phyloP scores from a whole-genome alignment of 1,140 invertebrate genomes.

The Drosophila albomicans region DNA sequence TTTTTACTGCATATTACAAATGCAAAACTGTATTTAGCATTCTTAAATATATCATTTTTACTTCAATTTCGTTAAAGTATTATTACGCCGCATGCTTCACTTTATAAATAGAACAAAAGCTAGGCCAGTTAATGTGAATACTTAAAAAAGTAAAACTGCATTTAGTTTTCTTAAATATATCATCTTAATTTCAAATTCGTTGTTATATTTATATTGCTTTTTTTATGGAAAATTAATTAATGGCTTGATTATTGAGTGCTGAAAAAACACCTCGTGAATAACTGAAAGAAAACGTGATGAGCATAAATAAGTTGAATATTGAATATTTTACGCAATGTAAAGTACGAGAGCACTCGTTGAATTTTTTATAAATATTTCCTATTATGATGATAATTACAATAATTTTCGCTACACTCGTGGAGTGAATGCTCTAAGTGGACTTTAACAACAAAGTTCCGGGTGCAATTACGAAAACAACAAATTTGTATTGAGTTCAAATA shows the following conservation, averaged over 20 bases:
- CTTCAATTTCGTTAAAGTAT: background rate
- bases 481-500: background rate
- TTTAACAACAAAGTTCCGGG: background rate
- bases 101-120: background rate
- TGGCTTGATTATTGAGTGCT: constrained; percentile 12
- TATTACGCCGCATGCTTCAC: too few species aligned
- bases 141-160: background rate
- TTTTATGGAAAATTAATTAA: constrained; percentile 14
- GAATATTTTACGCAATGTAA: constrained; percentile 4
- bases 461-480: background rate
- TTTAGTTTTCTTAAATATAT: constrained; percentile 1
- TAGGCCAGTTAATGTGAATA: background rate
- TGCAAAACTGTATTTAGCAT: background rate
- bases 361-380: constrained; percentile 10
- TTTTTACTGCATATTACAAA: background rate
- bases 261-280: background rate
- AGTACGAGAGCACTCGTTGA: constrained; percentile 4
- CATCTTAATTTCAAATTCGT: background rate
- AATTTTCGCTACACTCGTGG: background rate
- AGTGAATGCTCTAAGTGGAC: background rate
- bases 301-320: constrained; percentile 15
- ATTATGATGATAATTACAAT: constrained; percentile 21
- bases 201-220: background rate
- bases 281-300: constrained; percentile 12
- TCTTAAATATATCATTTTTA: constrained; percentile 1